Evolutionary conservation across 2,797 vertebrate genomes (phyloP), one percentile per base, ranked within the genome.

Genomic region (Urophycis tenuis): DNA sequence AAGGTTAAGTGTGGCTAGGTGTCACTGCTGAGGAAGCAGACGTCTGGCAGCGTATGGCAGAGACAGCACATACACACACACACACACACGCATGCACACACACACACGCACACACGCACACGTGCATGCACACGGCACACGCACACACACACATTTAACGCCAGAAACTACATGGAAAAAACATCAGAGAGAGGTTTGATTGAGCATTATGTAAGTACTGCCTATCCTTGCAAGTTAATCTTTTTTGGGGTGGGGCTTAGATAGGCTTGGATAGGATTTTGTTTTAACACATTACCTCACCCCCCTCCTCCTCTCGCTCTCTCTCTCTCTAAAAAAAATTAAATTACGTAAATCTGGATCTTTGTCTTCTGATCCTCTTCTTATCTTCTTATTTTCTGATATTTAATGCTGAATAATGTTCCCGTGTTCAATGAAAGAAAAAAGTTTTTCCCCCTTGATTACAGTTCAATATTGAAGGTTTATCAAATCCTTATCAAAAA

Each of bases 1-100:
- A 78, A 87, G 83, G 82, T 80, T 89, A 87, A 89, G 85, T 75
- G 79, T 77, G 74, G 84, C 81, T 31, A 71, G 34, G 53, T 74
- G 41, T 87, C 83, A 85, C 74, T 88, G 82, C 75, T 85, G 86
- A 87, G 74, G 78, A 82, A 81, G 60, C 71, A 41, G 45, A 60
- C 12, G 41, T 73, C 75, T 74, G 30, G 29, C 30, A 32, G 22
- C 10, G 53, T 60, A 60, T n/a, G 19, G 53, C 22, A 60, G 53
- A 25, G 22, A 60, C 19, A 53, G 19, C 49, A 53, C 49, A 53
- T 19, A 53, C 49, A 53, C 49, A 53, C 19, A 53, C 49, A 53
- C 49, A n/a, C 22, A 7, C 49, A 53, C 49, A n/a, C 49, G n/a
- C 49, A 53, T 8, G 8, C 49, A n/a, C 49, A 53, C 19, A 53